phyloP scores from a whole-genome alignment of 2,888 invertebrate species.

The Scelioninae gen. 1 region DNA sequence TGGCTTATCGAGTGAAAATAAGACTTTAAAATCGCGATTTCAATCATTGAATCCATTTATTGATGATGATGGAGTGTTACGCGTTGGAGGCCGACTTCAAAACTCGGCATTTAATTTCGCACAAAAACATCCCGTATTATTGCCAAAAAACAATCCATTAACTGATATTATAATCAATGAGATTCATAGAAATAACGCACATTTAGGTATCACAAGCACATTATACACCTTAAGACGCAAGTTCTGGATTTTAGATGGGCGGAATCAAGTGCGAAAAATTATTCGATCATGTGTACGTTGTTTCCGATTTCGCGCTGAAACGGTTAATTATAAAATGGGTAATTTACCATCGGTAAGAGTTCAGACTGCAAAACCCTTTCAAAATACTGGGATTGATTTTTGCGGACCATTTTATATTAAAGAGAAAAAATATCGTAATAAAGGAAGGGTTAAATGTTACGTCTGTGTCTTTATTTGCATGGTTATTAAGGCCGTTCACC shows the following conservation, averaged over 20 bases:
- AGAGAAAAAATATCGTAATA: constrained; percentile 50
- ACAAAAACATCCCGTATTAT: constrained; percentile 61
- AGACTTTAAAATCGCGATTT: neutral
- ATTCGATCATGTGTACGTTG: constrained; percentile 55
- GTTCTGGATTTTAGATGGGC: constrained; percentile 64
- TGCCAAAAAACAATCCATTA: constrained; percentile 44
- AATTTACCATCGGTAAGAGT: constrained; percentile 1
- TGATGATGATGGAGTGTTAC: neutral
- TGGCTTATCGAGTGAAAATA: neutral
- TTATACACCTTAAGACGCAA: constrained; percentile 37
- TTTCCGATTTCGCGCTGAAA: constrained; percentile 18
- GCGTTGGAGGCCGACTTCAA: constrained; percentile 66
- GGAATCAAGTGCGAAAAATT: constrained; percentile 31
- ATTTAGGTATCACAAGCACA: constrained; percentile 54
- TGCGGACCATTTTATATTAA: constrained; percentile 39
- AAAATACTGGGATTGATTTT: neutral
- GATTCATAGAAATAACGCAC: constrained; percentile 24
- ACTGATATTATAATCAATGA: constrained; percentile 52
- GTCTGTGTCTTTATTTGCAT: constrained; percentile 46
- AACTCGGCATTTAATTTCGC: constrained; percentile 29
- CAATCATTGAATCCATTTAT: neutral
- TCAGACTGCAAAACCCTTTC: neutral
- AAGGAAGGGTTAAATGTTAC: constrained; percentile 49
- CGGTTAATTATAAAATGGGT: constrained; percentile 3
- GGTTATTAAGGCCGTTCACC: constrained; percentile 59